These are phyloP conservation scores for Halictus rubicundus DNA, from an alignment of 1,140 invertebrate species.

Conservation along the genomic window DNA sequence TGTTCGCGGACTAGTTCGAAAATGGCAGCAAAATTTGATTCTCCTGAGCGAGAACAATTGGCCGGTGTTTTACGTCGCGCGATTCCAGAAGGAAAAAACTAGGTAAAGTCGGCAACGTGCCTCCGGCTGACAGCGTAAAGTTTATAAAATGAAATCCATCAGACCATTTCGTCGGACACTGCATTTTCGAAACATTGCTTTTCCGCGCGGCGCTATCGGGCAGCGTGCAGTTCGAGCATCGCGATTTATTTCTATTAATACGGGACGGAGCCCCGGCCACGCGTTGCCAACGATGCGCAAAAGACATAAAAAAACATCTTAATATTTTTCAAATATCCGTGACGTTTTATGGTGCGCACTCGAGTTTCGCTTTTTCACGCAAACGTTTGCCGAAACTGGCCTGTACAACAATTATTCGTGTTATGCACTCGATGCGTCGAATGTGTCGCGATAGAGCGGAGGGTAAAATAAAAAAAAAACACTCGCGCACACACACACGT, in stretches of 20 bases:
- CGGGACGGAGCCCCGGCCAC: not conserved
- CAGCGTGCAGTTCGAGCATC: conserved; percentile 6
- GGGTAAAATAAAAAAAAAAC: conserved; percentile 4
- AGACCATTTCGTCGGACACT: conserved; percentile 14
- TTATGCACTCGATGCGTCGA: conserved; percentile 31
- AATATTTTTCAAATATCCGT: conserved; percentile 51
- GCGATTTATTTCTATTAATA: conserved; percentile 43
- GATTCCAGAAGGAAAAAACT: not conserved
- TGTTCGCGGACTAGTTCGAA: no score
- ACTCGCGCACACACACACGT: no score
- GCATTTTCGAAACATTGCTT: conserved; percentile 40
- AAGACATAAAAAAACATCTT: conserved; percentile 39
- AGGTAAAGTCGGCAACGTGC: not conserved
- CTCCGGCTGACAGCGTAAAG: not conserved
- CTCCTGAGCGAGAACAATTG: no score
- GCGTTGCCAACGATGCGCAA: not conserved
- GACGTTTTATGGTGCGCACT: conserved; percentile 41
- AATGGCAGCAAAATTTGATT: no score
- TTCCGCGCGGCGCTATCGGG: conserved; percentile 1
- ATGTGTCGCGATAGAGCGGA: conserved; percentile 32
- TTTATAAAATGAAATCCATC: conserved; percentile 36
- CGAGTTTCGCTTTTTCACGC: conserved; percentile 48
- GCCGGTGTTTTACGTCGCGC: no score
- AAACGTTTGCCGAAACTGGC: conserved; percentile 44
- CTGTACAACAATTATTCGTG: conserved; percentile 47